Percentiles rank a stretch among this genome's conserved stretches.
phyloP scores from a whole-genome alignment of 2,797 vertebrate species.

The Acridotheres tristis region DNA sequence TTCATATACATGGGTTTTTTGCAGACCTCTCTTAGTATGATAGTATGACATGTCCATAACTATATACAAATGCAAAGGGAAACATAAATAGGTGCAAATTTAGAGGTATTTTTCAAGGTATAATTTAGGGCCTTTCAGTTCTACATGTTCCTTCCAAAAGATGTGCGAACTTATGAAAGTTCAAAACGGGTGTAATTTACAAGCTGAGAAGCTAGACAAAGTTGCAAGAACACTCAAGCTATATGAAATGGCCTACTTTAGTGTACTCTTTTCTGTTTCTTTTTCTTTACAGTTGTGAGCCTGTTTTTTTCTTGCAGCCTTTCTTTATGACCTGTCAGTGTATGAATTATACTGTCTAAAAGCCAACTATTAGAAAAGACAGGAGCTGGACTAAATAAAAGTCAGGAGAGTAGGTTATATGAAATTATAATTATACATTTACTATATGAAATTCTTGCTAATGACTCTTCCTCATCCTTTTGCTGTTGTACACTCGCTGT shows the following conservation, averaged over 20 bases:
- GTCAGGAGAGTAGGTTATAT: not conserved
- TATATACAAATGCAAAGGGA: not conserved
- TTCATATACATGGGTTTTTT: not conserved
- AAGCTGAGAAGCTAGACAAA: slow-evolving; percentile 46
- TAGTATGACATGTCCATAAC: not conserved
- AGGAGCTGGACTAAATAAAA: not conserved
- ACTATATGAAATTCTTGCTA: not conserved
- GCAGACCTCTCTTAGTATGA: not conserved
- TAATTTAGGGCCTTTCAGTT: slow-evolving; percentile 31
- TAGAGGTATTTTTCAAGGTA: slow-evolving; percentile 25
- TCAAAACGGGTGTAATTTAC: slow-evolving; percentile 52
- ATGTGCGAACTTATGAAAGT: slow-evolving; percentile 59
- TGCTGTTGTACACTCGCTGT: not conserved
- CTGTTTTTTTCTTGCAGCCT: not conserved
- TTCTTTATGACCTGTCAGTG: not conserved
- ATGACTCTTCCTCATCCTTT: not conserved
- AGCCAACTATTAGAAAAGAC: not conserved
- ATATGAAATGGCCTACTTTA: slow-evolving; percentile 51
- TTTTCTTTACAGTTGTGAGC: slow-evolving; percentile 13
- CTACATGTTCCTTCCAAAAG: slow-evolving; percentile 49
- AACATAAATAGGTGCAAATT: slow-evolving; percentile 28
- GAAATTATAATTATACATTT: not conserved
- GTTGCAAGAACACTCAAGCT: slow-evolving; percentile 41
- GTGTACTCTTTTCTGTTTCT: not conserved
- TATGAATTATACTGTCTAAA: not conserved